A percentile compares a stretch with the other conserved stretches of the same genome.
Evolutionary conservation across 2,888 invertebrate genomes (phyloP).

Genomic region (Hyppa rectilinea): DNA sequence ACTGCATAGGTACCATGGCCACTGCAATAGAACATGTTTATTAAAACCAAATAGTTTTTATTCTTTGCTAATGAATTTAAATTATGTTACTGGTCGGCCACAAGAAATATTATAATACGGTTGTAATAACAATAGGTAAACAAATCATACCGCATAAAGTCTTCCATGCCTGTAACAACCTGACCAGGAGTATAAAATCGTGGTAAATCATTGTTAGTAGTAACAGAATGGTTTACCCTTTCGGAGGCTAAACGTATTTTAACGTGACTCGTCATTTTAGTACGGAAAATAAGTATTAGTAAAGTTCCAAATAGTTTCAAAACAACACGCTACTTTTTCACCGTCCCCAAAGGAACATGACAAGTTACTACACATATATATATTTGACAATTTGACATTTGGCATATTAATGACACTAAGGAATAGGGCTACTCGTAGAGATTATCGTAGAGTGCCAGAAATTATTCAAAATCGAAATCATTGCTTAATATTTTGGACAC

Average conservation of each 20-base stretch:
- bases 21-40: constrained; percentile 86
- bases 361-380: background rate
- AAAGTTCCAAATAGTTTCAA: background rate
- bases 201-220: constrained; percentile 91
- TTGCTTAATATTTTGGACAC: too few relatives aligned
- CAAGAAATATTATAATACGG: too few relatives aligned
- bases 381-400: background rate
- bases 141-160: constrained; percentile 94
- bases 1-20: constrained; percentile 99
- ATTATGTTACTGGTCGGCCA: too few relatives aligned
- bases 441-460: too few relatives aligned
- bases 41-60: constrained; percentile 10
- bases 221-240: constrained; percentile 91
- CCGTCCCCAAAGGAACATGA: background rate
- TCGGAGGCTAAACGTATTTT: constrained; percentile 92
- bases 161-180: constrained; percentile 95
- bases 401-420: background rate
- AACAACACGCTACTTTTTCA: constrained; percentile 20
- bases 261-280: constrained; percentile 89
- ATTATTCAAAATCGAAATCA: too few relatives aligned
- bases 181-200: constrained; percentile 96
- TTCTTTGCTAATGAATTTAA: background rate
- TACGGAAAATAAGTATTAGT: background rate
- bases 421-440: background rate
- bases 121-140: background rate